Evolutionary conservation across 2,888 invertebrate species (phyloP).

Genomic region (Glyphotaelius pellucidus): DNA sequence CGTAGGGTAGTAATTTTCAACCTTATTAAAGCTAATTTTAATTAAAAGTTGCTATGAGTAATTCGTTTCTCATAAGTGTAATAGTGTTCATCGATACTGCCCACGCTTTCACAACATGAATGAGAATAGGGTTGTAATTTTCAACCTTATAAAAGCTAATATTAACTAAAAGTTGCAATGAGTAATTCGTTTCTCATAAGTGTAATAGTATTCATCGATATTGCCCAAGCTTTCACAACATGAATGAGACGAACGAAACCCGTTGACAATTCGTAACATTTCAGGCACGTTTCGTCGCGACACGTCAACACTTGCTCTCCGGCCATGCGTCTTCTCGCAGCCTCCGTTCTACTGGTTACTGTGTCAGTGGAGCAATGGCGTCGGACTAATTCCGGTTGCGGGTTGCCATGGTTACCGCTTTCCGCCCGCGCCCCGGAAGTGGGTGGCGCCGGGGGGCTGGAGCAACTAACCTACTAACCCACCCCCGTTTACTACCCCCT

Average conservation of each 20-base stretch:
- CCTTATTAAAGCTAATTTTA: background rate
- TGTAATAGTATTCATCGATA: slow-evolving; percentile 19
- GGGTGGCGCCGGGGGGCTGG: slow-evolving; percentile 27
- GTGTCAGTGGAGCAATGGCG: slow-evolving; percentile 60
- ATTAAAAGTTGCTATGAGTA: background rate
- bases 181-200: background rate
- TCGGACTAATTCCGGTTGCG: slow-evolving; percentile 57
- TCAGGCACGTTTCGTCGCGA: slow-evolving; percentile 16
- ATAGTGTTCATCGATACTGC: background rate
- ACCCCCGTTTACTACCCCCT: background rate
- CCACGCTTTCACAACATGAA: background rate
- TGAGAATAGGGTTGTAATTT: too few species aligned
- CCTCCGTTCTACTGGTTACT: slow-evolving; percentile 37
- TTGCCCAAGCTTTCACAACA: background rate
- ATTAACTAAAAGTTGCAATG: background rate
- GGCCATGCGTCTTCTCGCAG: slow-evolving; percentile 12
- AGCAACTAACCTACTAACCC: slow-evolving; percentile 20
- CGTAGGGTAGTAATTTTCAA: too few species aligned
- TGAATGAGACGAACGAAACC: background rate
- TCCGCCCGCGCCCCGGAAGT: slow-evolving; percentile 62
- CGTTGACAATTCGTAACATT: background rate
- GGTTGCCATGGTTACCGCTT: slow-evolving; percentile 63
- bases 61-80: background rate
- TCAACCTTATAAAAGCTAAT: background rate
- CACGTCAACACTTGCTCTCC: background rate